Percentiles rank a stretch among this genome's conserved stretches.
Evolutionary conservation across 1,140 invertebrate genomes (phyloP).

Genomic region (Himalopsyche phryganea): DNA sequence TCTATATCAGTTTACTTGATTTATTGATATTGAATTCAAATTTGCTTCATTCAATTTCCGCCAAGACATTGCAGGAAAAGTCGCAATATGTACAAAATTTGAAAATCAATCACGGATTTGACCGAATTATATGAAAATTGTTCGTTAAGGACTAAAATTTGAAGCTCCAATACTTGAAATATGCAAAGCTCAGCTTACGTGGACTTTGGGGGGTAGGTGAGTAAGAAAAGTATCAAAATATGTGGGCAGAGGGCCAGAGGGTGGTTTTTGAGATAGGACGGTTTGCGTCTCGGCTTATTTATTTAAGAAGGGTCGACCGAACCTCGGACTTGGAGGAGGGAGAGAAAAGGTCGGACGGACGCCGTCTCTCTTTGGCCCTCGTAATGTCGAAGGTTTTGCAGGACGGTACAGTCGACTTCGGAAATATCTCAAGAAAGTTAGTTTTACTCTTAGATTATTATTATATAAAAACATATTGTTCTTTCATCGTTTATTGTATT

Average conservation of each 20-base stretch:
- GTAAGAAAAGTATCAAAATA: conserved; percentile 20
- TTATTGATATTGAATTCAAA: too few relatives aligned
- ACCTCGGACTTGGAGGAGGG: conserved; percentile 26
- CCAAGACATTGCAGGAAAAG: too few relatives aligned
- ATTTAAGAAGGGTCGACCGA: conserved; percentile 33
- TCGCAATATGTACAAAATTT: too few relatives aligned
- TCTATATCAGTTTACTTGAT: too few relatives aligned
- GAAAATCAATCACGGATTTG: too few relatives aligned
- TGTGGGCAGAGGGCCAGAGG: conserved; percentile 4
- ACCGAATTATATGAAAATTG: too few relatives aligned
- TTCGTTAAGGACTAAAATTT: too few relatives aligned
- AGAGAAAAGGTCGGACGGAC: conserved; percentile 21
- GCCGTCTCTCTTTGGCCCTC: conserved; percentile 27
- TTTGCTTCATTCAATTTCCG: too few relatives aligned
- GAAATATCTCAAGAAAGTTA: not conserved
- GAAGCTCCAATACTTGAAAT: not conserved
- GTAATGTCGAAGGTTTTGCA: conserved; percentile 9
- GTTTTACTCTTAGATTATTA: too few relatives aligned
- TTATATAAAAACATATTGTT: too few relatives aligned
- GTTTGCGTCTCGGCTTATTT: conserved; percentile 30
- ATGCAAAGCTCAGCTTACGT: too few relatives aligned
- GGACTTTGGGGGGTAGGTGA: conserved; percentile 6
- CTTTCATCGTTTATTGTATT: not conserved
- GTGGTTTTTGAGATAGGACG: not conserved
- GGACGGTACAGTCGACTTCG: conserved; percentile 15